Base-by-base conservation (phyloP, 2,888 invertebrate species). In the Mystacides longicornis region DNA sequence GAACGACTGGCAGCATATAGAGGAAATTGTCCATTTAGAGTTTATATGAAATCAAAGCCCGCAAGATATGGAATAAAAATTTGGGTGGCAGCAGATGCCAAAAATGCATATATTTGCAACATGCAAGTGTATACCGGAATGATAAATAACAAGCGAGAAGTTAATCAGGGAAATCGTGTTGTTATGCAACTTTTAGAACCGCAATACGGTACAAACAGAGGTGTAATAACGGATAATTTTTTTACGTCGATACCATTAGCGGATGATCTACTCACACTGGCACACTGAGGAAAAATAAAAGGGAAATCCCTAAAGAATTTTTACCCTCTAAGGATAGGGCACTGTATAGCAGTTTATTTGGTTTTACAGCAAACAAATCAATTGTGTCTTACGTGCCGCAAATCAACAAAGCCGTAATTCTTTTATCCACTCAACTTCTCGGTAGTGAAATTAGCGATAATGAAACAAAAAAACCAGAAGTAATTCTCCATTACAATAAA, bases 21-120 rank as follows among this genome's bases (percentile, higher is more conserved):
- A 47, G 59, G 59, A 2, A 59, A 59, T 46, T 57, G 59, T 21
- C 54, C 54, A 46, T 59, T 59, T 56, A 54, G 59, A 3, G 56
- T 56, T 11, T 59, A 47, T 33, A 63, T 63, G 42, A 63, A 62
- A 33, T 48, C 54, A 0, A 59, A 56, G 23, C 56, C 56, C 4
- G 54, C 18, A 2, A 56, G 16, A 18, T 57, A 57, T 27, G 59
- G 57, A 2, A 57, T 57, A 23, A 57, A 57, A 57, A 56, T 56
- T 21, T 54, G 54, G 54, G 37, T 52, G 3, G 52, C 49, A 19
- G 43, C 49, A 9, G 51, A 56, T 50, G 31, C 56, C 48, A 22
- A 18, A 27, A 59, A 52, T 23, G 47, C 46, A 20, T 57, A 57
- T 37, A 46, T 57, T 31, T 43, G 14, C 9, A 57, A 57, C 48